Base-by-base conservation (phyloP, 2,113 vertebrate species). In the Ammodytes marinus region DNA sequence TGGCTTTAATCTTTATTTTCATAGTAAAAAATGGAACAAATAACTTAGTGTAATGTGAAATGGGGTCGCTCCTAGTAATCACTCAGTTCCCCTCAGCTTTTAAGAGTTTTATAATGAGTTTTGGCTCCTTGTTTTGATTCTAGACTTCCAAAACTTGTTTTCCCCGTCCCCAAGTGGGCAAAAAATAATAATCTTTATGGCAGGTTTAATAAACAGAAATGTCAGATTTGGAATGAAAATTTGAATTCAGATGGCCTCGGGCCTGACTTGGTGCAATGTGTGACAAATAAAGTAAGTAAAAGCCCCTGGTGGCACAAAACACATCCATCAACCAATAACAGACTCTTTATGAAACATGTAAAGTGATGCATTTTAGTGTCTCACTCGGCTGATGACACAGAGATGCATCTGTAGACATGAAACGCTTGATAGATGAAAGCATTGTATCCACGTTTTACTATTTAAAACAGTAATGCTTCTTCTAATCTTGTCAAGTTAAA, bases 401-500 rank as follows among this genome's bases (percentile, higher is more conserved):
- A 82, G 53, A 68, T 50, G 27, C 47, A 70, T 77, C 60, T 64
- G 42, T 12, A 58, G 19, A 63, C 35, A 4, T 79, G 40, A 40
- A 74, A 10, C 77, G 69, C 52, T 49, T 52, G 15, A 69, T 52
- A 46, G 27, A 39, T 66, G 85, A 85, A 59, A 46, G 13, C 15
- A 6, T 61, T 69, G 57, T 35, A n/a, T 61, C 65, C 5, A 8
- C 71, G 14, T 27, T n/a, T 53, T 53, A 19, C 35, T 14, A 17
- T 70, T 83, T 77, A 35, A 59, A 64, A 27, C 27, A 72, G 6
- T 49, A 52, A 65, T 17, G 52, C 54, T 66, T 58, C 49, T 64
- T 43, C 47, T 81, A 6, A 79, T 72, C 59, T 47, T 39, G 54
- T 27, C 13, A 77, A 59, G 72, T 63, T 46, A 63, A 82, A 80